Conservation (phyloP, 37 sponge, comb jelly and placozoan species). For the Diacarnus erythraeanus region DNA sequence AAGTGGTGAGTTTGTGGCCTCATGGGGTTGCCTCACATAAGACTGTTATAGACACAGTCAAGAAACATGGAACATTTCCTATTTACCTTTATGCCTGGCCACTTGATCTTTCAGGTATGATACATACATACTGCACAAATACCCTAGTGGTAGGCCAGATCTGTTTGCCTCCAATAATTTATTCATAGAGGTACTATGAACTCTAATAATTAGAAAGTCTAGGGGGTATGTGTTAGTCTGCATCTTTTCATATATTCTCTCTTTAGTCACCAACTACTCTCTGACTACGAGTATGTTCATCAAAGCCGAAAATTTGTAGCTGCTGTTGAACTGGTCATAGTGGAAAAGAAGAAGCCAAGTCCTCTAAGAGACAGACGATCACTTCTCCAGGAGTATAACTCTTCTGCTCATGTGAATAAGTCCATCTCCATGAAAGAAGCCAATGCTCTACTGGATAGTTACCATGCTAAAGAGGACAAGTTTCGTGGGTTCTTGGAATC, state of each 20-base stretch:
- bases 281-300: constrained; percentile 54
- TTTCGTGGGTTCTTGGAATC: constrained; percentile 19
- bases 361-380: not conserved
- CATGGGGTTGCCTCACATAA: too few species aligned
- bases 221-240: not conserved
- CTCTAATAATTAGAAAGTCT: too few species aligned
- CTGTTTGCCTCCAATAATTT: too few species aligned
- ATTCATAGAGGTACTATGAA: too few species aligned
- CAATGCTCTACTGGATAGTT: constrained; percentile 41
- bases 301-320: constrained; percentile 43
- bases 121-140: too few species aligned
- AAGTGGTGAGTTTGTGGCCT: too few species aligned
- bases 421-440: constrained; percentile 9
- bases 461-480: constrained; percentile 24
- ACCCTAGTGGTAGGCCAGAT: too few species aligned
- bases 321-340: constrained; percentile 34
- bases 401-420: not conserved
- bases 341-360: constrained; percentile 15
- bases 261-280: constrained; percentile 11
- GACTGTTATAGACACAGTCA: too few species aligned
- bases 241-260: not conserved
- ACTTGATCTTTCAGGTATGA: too few species aligned
- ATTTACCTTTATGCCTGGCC: too few species aligned
- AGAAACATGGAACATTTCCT: too few species aligned
- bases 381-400: not conserved